A percentile compares a stretch with the other conserved stretches of the same genome.
Evolutionary conservation across 2,888 invertebrate species (phyloP).

Genomic region (Homarus gammarus): DNA sequence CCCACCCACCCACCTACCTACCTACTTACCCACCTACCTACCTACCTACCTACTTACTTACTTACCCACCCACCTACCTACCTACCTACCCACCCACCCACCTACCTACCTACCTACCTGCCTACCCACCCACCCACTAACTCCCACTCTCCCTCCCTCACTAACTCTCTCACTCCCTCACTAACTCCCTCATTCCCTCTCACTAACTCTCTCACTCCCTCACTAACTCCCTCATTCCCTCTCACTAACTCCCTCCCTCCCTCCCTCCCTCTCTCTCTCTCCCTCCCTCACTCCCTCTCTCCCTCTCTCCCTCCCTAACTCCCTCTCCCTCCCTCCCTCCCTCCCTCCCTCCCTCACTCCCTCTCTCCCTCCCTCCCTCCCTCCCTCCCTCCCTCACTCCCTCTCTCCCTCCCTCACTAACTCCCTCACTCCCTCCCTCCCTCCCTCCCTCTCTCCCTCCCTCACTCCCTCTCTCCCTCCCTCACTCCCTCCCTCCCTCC

Average conservation of each 20-base stretch:
- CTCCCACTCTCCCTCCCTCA: not conserved
- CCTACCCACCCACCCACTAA: too few relatives aligned
- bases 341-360: not conserved
- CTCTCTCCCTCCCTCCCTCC: not conserved
- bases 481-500: not conserved
- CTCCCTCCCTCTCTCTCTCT: not conserved
- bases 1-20: too few relatives aligned
- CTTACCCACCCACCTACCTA: too few relatives aligned
- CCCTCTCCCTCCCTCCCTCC: not conserved
- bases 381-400: too few relatives aligned
- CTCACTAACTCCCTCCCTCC: not conserved
- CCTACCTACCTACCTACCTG: too few relatives aligned
- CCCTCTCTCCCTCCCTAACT: not conserved
- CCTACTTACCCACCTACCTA: too few relatives aligned
- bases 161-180: constrained; percentile 17
- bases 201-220: constrained; percentile 13
- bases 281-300: constrained; percentile 2
- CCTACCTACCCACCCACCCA: too few relatives aligned
- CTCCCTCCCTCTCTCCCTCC: not conserved
- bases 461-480: not conserved
- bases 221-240: not conserved
- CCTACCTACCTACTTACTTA: too few relatives aligned
- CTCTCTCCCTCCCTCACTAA: too few relatives aligned
- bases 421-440: not conserved
- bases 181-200: constrained; percentile 14